Evolutionary conservation across 2,113 vertebrate genomes (phyloP).

Genomic region (Alosa alosa): DNA sequence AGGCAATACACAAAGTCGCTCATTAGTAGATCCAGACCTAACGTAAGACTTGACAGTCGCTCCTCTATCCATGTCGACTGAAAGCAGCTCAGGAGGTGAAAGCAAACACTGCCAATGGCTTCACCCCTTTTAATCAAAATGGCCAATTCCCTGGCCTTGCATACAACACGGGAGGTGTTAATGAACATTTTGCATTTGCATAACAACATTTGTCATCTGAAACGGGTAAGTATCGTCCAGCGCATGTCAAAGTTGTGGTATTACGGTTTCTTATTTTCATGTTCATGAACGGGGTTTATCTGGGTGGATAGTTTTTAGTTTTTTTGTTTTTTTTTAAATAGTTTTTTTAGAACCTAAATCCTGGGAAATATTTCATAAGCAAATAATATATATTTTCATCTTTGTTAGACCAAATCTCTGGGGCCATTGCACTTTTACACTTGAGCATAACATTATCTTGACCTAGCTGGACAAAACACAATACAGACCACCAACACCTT

Average conservation of each 20-base stretch:
- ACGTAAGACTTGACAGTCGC: constrained; percentile 39
- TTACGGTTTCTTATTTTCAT: not conserved
- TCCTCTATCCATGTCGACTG: constrained; percentile 31
- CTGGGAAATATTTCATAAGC: too few species aligned
- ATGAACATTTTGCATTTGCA: constrained; percentile 44
- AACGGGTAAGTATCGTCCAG: constrained; percentile 1
- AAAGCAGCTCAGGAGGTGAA: constrained; percentile 43
- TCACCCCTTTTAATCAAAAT: constrained; percentile 46
- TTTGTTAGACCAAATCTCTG: too few species aligned
- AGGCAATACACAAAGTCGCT: constrained; percentile 30
- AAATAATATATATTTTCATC: too few species aligned
- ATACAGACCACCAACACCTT: too few species aligned
- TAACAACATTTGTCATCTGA: constrained; percentile 40
- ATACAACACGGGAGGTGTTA: constrained; percentile 51
- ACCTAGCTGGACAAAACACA: too few species aligned
- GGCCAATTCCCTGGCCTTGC: constrained; percentile 13
- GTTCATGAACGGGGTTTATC: too few species aligned
- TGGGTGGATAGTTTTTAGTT: too few species aligned
- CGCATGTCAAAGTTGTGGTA: not conserved
- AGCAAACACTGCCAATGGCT: constrained; percentile 33
- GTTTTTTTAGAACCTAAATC: too few species aligned
- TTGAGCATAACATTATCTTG: too few species aligned
- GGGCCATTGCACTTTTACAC: too few species aligned
- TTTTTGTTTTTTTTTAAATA: too few species aligned
- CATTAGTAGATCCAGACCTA: constrained; percentile 43